Conservation (phyloP, 2,888 invertebrate species). For the Conistra vaccinii region DNA sequence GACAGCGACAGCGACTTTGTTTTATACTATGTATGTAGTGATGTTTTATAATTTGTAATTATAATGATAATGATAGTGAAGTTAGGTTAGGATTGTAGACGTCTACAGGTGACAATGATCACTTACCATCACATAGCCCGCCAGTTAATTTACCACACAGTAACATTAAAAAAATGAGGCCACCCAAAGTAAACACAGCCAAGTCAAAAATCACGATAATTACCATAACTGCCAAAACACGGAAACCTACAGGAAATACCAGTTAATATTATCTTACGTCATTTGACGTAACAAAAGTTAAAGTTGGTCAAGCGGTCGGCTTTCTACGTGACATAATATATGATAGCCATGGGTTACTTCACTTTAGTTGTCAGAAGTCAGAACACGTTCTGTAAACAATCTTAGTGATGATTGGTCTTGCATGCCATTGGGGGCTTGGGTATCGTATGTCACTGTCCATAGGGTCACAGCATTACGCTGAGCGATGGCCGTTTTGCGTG, state of each 20-base stretch:
- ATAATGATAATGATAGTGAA: too few species aligned
- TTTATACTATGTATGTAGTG: too few species aligned
- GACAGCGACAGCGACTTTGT: too few species aligned
- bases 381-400: constrained; percentile 45
- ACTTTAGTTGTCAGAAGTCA: constrained; percentile 2
- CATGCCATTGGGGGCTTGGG: neutral
- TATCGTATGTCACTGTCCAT: too few species aligned
- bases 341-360: constrained; percentile 52
- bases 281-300: constrained; percentile 34
- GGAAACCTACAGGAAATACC: constrained; percentile 41
- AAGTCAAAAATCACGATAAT: constrained; percentile 27
- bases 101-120: neutral
- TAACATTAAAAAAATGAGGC: constrained; percentile 18
- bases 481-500: too few species aligned
- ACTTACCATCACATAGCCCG: neutral
- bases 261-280: constrained; percentile 50
- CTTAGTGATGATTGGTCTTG: neutral
- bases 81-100: neutral
- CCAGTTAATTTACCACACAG: neutral
- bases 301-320: constrained; percentile 54
- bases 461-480: too few species aligned
- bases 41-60: too few species aligned
- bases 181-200: constrained; percentile 22
- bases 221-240: constrained; percentile 34
- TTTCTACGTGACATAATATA: constrained; percentile 59